A percentile compares a stretch with the other conserved stretches of the same genome.
Evolutionary conservation across 64 coral and sea anemone genomes (phyloP).

Genomic region (Pocillopora verrucosa): DNA sequence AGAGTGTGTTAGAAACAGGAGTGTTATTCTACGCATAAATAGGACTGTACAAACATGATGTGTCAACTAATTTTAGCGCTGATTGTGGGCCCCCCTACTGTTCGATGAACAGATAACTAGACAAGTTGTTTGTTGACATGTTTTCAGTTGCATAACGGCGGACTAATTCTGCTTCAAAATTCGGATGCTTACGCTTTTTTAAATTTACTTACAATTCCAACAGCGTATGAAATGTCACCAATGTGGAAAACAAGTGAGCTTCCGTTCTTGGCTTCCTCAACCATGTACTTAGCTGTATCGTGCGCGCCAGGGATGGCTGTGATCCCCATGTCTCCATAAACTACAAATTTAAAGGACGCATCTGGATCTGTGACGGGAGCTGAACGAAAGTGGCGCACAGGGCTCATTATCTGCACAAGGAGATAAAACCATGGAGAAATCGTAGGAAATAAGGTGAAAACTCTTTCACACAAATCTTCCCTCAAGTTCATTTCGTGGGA

Average conservation of each 20-base stretch:
- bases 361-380: slow-evolving; percentile 59
- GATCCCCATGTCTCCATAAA: slow-evolving; percentile 95
- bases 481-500: too few relatives aligned
- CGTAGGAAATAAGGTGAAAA: neutral
- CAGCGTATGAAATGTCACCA: slow-evolving; percentile 90
- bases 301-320: slow-evolving; percentile 50
- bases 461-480: neutral
- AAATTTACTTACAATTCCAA: slow-evolving; percentile 68
- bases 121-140: too few relatives aligned
- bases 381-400: slow-evolving; percentile 55
- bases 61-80: too few relatives aligned
- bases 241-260: slow-evolving; percentile 68
- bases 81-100: too few relatives aligned
- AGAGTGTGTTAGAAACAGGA: too few relatives aligned
- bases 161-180: too few relatives aligned
- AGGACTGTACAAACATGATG: too few relatives aligned
- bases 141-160: too few relatives aligned
- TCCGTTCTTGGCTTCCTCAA: slow-evolving; percentile 80
- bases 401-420: slow-evolving; percentile 50
- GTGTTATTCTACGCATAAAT: too few relatives aligned
- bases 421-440: neutral
- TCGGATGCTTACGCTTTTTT: neutral
- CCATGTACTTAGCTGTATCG: slow-evolving; percentile 55
- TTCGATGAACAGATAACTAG: too few relatives aligned
- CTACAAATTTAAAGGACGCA: slow-evolving; percentile 67